phyloP scores from a whole-genome alignment of 1,140 invertebrate species.

The Holcopasites calliopsidis region DNA sequence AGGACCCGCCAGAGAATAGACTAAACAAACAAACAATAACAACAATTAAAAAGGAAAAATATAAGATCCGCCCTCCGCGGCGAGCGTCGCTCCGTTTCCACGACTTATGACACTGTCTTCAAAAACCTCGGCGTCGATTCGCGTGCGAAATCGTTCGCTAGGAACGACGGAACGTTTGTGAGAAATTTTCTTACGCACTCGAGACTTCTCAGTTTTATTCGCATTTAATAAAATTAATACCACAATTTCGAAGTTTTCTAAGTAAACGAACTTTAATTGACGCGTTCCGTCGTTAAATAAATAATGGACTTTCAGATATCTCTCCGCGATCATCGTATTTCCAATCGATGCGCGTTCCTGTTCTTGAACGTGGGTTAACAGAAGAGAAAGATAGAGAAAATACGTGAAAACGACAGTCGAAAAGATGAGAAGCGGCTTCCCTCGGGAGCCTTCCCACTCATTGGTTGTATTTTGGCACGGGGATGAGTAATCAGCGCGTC shows the following conservation, averaged over 20 bases:
- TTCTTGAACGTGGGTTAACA: too few relatives aligned
- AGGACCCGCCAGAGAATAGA: constrained; percentile 68
- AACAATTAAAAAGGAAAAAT: constrained; percentile 74
- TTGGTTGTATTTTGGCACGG: constrained; percentile 77
- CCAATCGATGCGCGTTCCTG: background rate
- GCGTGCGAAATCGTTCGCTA: constrained; percentile 16
- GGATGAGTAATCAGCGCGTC: constrained; percentile 63
- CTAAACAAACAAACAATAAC: constrained; percentile 78
- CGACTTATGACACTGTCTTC: constrained; percentile 57
- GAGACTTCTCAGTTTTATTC: background rate
- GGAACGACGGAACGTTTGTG: background rate
- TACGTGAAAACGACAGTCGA: constrained; percentile 40
- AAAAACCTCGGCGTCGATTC: constrained; percentile 27
- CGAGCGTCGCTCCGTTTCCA: constrained; percentile 36
- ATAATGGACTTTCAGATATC: background rate
- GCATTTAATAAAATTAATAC: too few relatives aligned
- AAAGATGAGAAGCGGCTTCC: constrained; percentile 39
- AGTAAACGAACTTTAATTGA: background rate
- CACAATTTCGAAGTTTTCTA: too few relatives aligned
- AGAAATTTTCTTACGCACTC: background rate
- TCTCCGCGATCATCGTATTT: background rate
- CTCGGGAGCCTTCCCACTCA: constrained; percentile 47
- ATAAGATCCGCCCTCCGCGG: constrained; percentile 36
- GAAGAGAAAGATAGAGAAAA: background rate
- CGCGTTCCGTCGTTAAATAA: background rate